These are phyloP conservation scores for Montipora sp. DNA, from an alignment of 64 coral and sea anemone genomes.

Conservation along the genomic window DNA sequence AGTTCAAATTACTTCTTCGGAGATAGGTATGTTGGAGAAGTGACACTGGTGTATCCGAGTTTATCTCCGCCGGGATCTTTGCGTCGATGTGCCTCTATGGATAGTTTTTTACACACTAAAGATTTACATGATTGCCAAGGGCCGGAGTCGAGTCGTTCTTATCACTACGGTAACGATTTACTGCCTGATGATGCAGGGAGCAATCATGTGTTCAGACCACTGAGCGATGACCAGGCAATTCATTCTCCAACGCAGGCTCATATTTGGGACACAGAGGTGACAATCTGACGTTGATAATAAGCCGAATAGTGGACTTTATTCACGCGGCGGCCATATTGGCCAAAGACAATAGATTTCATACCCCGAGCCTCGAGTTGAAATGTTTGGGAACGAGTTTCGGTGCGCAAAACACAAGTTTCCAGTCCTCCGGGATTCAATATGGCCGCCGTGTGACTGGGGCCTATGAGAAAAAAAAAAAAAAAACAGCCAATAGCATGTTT, in stretches of 20 bases:
- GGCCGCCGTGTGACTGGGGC: too few relatives aligned
- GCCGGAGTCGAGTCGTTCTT: neutral
- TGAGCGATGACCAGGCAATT: neutral
- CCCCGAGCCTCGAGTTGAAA: too few relatives aligned
- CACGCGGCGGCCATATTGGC: too few relatives aligned
- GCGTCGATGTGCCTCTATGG: conserved; percentile 21
- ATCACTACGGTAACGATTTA: neutral
- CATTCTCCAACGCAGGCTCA: neutral
- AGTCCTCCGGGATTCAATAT: too few relatives aligned
- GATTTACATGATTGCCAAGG: conserved; percentile 2
- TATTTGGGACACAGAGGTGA: conserved; percentile 13
- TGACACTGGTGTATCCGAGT: conserved; percentile 16
- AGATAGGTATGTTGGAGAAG: neutral
- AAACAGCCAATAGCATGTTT: neutral
- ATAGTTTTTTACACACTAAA: conserved; percentile 27
- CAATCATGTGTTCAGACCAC: neutral
- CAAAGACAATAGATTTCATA: too few relatives aligned
- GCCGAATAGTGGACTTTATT: too few relatives aligned
- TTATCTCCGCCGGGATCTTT: neutral
- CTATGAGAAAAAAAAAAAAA: neutral
- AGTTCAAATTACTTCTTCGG: conserved; percentile 39
- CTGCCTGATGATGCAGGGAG: neutral
- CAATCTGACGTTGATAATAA: neutral
- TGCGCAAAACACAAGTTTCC: too few relatives aligned
- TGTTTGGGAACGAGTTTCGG: too few relatives aligned